Base-by-base conservation (phyloP, 30 jellyfish, hydroid and myxozoan genomes). In the Rhopilema esculentum region DNA sequence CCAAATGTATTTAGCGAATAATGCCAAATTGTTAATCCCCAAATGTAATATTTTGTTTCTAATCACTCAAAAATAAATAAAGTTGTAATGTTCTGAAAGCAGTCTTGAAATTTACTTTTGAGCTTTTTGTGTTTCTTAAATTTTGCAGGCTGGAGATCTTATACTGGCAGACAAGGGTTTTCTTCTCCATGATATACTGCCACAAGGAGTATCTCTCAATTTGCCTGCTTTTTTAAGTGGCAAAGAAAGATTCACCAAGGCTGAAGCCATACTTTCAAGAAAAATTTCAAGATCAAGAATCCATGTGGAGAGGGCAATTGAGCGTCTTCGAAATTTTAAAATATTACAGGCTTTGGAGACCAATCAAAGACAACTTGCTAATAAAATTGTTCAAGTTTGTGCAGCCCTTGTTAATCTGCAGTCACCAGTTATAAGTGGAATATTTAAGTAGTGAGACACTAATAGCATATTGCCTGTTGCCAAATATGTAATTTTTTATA, bases 371-470 rank as follows among this genome's bases (percentile, higher is more conserved):
- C 57, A 40, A 40, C 57, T 18, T 18, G 27, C 52, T 18, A 70
- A 20, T 23, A 40, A 40, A 40, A 40, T 40, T 40, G 57, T 40
- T 40, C 81, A 70, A 70, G 81, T 70, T n/a, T 70, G 81, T 27
- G 48, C 81, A n/a, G 62, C 81, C 24, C 31, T 70, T 18, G 81
- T 70, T 27, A 22, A 70, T 31, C 62, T 70, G 48, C 81, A 70
- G 31, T 26, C 81, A 27, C 81, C 81, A 70, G 31, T 70, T 70
- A 70, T 70, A 26, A n/a, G 48, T 18, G 81, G 57, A 40, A 40
- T 40, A 26, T 26, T 64, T 26, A 40, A 40, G 32, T 23, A 64
- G 32, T 23, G 28, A 64, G 32, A 26, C 57, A 40, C 57, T 40
- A 40, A 40, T 40, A 40, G 57, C 57, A 40, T 40, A 40, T 40